Evolutionary conservation across 2,797 vertebrate species (phyloP).

Genomic region (Sebastes ruberrimus): DNA sequence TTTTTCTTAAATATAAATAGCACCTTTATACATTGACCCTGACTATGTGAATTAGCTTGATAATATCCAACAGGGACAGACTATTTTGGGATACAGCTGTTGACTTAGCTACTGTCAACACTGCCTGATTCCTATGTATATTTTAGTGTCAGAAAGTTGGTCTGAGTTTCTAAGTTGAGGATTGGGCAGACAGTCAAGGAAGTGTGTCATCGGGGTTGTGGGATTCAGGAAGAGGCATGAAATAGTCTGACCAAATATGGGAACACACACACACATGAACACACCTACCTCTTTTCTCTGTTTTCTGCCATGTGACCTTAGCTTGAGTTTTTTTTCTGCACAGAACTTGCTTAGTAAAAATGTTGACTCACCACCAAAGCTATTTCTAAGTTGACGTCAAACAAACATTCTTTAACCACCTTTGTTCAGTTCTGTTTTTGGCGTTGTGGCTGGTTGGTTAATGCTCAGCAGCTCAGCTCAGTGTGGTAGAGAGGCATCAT

Average conservation of each 20-base stretch:
- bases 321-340: neutral
- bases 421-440: neutral
- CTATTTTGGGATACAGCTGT: constrained; percentile 25
- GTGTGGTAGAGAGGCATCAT: neutral
- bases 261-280: neutral
- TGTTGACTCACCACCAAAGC: neutral
- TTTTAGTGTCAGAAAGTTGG: constrained; percentile 2
- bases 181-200: constrained; percentile 15
- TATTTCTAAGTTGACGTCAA: neutral
- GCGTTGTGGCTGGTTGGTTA: neutral
- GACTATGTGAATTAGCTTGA: neutral
- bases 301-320: neutral
- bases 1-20: neutral
- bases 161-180: neutral
- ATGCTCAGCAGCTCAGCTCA: neutral
- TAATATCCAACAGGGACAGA: neutral
- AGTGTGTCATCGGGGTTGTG: constrained; percentile 43
- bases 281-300: neutral
- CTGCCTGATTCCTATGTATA: constrained; percentile 5
- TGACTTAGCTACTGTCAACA: constrained; percentile 1
- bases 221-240: constrained; percentile 25
- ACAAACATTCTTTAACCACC: neutral
- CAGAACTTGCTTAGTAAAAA: constrained; percentile 14
- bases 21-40: neutral
- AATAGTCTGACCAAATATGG: constrained; percentile 74